Conservation (phyloP, 2,797 vertebrate genomes). For the Melanotaenia nigrans region DNA sequence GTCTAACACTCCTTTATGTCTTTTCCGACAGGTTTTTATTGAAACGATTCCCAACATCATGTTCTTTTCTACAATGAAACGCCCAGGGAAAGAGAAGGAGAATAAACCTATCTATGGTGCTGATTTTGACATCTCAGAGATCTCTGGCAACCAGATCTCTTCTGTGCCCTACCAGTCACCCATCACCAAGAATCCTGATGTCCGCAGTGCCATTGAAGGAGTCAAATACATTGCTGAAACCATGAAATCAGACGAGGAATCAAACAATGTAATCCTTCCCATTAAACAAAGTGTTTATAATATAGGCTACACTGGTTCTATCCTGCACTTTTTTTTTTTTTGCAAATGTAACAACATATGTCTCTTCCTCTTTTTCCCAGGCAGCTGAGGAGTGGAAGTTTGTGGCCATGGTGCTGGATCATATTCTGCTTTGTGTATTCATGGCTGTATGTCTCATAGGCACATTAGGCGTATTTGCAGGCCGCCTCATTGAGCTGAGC, state of each 20-base stretch:
- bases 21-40: slow-evolving; percentile 87
- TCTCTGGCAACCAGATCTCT: slow-evolving; percentile 89
- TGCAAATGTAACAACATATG: slow-evolving; percentile 23
- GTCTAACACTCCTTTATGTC: not conserved
- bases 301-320: not conserved
- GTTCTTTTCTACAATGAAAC: slow-evolving; percentile 97
- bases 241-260: slow-evolving; percentile 94
- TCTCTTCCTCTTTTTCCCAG: slow-evolving; percentile 81
- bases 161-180: slow-evolving; percentile 88
- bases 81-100: slow-evolving; percentile 88
- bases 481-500: slow-evolving; percentile 93
- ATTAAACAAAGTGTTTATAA: not conserved
- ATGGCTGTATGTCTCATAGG: slow-evolving; percentile 95
- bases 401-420: slow-evolving; percentile 97
- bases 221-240: slow-evolving; percentile 95
- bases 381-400: slow-evolving; percentile 98
- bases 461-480: slow-evolving; percentile 91
- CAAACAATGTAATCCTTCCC: slow-evolving; percentile 86
- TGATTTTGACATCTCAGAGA: slow-evolving; percentile 94
- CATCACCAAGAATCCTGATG: slow-evolving; percentile 90
- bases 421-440: slow-evolving; percentile 94
- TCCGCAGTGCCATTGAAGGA: slow-evolving; percentile 93
- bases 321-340: not conserved
- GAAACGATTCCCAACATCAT: slow-evolving; percentile 93
- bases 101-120: slow-evolving; percentile 86